Evolutionary conservation across 2,113 vertebrate genomes (phyloP), one percentile per base, ranked within the genome.

Genomic region (Coregonus clupeaformis): DNA sequence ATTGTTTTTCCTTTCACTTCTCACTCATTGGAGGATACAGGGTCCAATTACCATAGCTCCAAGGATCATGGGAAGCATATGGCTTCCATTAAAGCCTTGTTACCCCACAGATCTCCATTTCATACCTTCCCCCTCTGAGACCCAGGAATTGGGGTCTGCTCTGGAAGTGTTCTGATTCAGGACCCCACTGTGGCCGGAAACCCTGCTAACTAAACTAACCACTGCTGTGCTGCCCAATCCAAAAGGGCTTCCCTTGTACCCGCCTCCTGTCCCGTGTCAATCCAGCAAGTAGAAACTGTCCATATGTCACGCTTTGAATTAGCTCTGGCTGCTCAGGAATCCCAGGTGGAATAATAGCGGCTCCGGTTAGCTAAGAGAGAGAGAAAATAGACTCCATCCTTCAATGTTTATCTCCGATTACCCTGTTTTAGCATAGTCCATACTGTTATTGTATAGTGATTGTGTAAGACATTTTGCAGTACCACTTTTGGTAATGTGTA

Each of bases 31-130:
- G 82, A 74, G 74, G 77, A 81, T 77, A 79, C 64, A 67, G 80
- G 73, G 74, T 78, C 36, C 36, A 42, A 42, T 64, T 14, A 74
- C 81, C 73, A 82, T 75, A 72, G 49, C 76, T 69, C 57, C 30
- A 24, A n/a, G 68, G 83, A 79, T 89, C 82, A 80, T 7, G 67
- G 81, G 80, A 81, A 89, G 80, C 90, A 91, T 87, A 84, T 92
- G 91, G 89, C 88, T 92, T 80, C 81, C 81, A 91, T 92, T 91
- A 90, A 85, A 87, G 9, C 36, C 36, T 42, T 42, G 9, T 42
- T 87, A 82, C 82, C 32, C 36, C 85, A 85, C 66, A 85, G 79
- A 82, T 88, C 86, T 84, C 84, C 75, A 64, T 88, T 86, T 88
- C 82, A 80, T 49, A 49, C 75, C 82, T 88, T 88, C 81, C 88